Evolutionary conservation across 2,797 vertebrate genomes (phyloP), one percentile per base, ranked within the genome.

Genomic region (Sebastes diaconus): DNA sequence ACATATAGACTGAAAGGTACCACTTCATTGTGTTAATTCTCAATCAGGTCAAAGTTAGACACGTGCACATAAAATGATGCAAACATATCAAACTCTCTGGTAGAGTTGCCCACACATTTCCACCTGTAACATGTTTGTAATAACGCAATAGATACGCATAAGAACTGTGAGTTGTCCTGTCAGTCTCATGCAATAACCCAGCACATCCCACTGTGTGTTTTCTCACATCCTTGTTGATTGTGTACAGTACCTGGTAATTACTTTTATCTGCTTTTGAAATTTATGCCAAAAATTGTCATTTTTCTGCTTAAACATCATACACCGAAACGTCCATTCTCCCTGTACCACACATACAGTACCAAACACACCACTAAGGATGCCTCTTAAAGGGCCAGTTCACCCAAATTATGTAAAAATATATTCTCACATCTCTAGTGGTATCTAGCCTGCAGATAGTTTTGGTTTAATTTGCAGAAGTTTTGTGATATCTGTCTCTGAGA

Each of bases 61-160:
- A 64, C 36, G 60, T 78, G 83, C 88, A 81, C 72, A 77, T 60
- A 68, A 61, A 84, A 65, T 67, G 55, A 73, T 80, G 75, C 65
- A 68, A 39, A 85, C 80, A 75, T 75, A 77, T 90, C 73, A 75
- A 87, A 92, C 94, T 95, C 93, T 94, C 93, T 90, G 93, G 93
- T 84, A 93, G 94, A 94, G 93, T 93, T 90, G 65, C 72, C 73
- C 72, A 68, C 80, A 82, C 87, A 88, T 87, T 92, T 91, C 87
- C 83, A 83, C 66, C 30, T 50, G 60, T 83, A 69, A 65, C 67
- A 64, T 88, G 42, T 46, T 77, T 86, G 73, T 68, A 79, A 68
- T 54, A 54, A 75, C 22, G 57, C 68, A 80, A 73, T 73, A 81
- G 79, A 69, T 84, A n/a, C 6, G 20, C 78, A 73, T 68, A 24